Conservation (phyloP, 2,113 vertebrate species). For the Tupaia tana region DNA sequence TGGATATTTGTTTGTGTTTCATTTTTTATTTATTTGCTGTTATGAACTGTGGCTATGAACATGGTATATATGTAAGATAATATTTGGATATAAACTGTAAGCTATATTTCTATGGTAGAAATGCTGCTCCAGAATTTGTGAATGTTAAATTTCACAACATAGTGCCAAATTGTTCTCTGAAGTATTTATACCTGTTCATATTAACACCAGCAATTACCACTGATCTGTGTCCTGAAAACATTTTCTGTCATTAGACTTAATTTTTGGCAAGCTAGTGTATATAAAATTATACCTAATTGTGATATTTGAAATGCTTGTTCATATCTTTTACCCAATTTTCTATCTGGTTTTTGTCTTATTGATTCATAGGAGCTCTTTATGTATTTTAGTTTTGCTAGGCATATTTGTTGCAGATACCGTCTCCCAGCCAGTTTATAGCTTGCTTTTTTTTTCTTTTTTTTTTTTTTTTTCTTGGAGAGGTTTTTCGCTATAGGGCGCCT, state of each 20-base stretch:
- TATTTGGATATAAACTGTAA: not conserved
- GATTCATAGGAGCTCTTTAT: not conserved
- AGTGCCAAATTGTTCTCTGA: not conserved
- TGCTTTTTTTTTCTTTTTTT: not conserved
- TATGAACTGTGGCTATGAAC: not conserved
- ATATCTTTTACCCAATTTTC: conserved; percentile 25
- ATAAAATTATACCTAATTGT: not conserved
- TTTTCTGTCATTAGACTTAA: conserved; percentile 2
- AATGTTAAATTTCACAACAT: not conserved
- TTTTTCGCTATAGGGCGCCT: no score
- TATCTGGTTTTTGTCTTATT: not conserved
- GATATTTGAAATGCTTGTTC: conserved; percentile 10
- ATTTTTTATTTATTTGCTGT: conserved; percentile 8
- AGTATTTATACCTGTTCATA: not conserved
- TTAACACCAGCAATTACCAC: not conserved
- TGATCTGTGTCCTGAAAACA: conserved; percentile 8
- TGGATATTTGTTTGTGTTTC: not conserved
- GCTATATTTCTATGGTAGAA: not conserved
- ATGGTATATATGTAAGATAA: not conserved
- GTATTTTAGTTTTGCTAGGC: not conserved
- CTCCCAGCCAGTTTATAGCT: not conserved
- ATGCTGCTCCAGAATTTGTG: conserved; percentile 25
- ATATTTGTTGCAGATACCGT: not conserved
- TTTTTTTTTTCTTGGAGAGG: no score
- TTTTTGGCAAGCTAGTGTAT: not conserved